phyloP scores from a whole-genome alignment of 2,797 vertebrate genomes.

The Cynodonichthys magdalenae region DNA sequence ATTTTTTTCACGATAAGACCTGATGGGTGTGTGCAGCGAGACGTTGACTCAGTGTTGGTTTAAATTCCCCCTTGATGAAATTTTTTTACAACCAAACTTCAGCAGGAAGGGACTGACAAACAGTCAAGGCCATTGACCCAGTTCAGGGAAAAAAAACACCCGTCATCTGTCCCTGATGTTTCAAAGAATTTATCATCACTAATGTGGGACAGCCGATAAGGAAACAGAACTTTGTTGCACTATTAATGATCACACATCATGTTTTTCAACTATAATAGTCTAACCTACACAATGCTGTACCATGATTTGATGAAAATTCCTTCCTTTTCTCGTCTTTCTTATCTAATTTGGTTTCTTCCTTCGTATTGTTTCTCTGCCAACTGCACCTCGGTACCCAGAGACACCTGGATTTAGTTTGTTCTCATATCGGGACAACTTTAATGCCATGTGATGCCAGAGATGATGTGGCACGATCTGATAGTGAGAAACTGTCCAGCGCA shows the following conservation, averaged over 20 bases:
- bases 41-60: constrained; percentile 32
- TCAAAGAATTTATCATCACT: constrained; percentile 66
- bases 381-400: constrained; percentile 40
- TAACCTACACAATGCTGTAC: constrained; percentile 34
- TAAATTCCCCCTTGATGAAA: constrained; percentile 67
- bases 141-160: constrained; percentile 45
- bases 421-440: too few species aligned
- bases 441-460: constrained; percentile 41
- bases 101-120: constrained; percentile 69
- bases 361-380: constrained; percentile 69
- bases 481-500: constrained; percentile 59
- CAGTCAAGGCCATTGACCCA: constrained; percentile 67
- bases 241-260: constrained; percentile 27
- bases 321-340: constrained; percentile 49
- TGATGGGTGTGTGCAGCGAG: constrained; percentile 42
- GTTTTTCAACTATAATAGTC: constrained; percentile 40
- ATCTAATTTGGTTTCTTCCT: constrained; percentile 57
- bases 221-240: constrained; percentile 47
- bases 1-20: constrained; percentile 12
- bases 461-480: constrained; percentile 64
- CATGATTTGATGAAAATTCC: constrained; percentile 43
- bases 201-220: constrained; percentile 14
- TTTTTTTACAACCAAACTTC: constrained; percentile 52
- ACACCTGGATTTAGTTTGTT: constrained; percentile 67
- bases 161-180: constrained; percentile 61